phyloP scores from a whole-genome alignment of 2,888 invertebrate genomes.

The Apotomis turbidana region DNA sequence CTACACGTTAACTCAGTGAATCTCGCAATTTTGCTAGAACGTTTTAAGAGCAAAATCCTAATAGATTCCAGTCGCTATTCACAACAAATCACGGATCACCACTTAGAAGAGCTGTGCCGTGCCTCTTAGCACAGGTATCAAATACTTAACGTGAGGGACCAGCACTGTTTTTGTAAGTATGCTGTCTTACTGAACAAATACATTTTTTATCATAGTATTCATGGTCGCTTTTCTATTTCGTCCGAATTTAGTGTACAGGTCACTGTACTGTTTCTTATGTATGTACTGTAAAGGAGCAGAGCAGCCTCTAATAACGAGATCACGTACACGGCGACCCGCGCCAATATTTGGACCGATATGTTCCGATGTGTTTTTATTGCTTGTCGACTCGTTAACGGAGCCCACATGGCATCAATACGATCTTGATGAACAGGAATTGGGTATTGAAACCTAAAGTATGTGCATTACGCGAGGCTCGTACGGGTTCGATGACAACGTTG shows the following conservation, averaged over 20 bases:
- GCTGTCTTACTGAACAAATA: too few relatives aligned
- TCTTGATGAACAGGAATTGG: slow-evolving; percentile 45
- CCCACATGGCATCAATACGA: slow-evolving; percentile 46
- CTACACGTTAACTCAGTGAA: too few relatives aligned
- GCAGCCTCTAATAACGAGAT: slow-evolving; percentile 57
- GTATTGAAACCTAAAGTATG: slow-evolving; percentile 1
- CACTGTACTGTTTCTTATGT: neutral
- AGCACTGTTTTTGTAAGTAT: too few relatives aligned
- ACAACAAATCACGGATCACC: too few relatives aligned
- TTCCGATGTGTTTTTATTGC: slow-evolving; percentile 59
- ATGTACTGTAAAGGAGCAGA: slow-evolving; percentile 20
- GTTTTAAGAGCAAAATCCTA: too few relatives aligned
- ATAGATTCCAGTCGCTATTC: too few relatives aligned
- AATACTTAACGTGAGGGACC: too few relatives aligned
- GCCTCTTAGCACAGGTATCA: too few relatives aligned
- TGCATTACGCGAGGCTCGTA: slow-evolving; percentile 9
- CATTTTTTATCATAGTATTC: neutral
- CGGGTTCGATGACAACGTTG: slow-evolving; percentile 6
- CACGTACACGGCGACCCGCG: slow-evolving; percentile 52
- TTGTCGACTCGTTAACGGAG: slow-evolving; percentile 52
- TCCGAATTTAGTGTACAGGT: neutral
- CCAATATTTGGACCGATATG: slow-evolving; percentile 53
- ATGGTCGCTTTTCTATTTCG: neutral
- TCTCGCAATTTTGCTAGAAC: too few relatives aligned
- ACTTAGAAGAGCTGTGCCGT: too few relatives aligned